Base-by-base conservation (phyloP, 1,140 invertebrate genomes). In the Andrena cerasifolii region DNA sequence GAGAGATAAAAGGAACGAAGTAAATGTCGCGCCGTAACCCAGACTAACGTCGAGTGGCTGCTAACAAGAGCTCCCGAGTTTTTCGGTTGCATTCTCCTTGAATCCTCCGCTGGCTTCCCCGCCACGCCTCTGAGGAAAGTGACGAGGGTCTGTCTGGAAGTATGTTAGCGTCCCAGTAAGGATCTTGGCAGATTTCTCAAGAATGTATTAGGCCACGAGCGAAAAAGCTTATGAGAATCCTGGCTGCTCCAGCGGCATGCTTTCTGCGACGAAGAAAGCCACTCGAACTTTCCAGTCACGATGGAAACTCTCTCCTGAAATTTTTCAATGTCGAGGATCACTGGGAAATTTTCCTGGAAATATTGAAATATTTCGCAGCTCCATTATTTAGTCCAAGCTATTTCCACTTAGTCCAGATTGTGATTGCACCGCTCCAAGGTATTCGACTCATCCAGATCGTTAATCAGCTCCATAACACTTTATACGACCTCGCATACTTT, bases 41-140 rank as follows among this genome's bases (percentile, higher is more conserved):
- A 31, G 33, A 8, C 71, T 26, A 24, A 21, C 71, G 45, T 43
- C 45, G 71, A 74, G 71, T 63, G 59, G 14, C 24, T 24, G 71
- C 59, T 65, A 74, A 74, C 71, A 74, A 74, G 71, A 65, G 59
- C 71, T 21, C 1, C 26, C 24, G 47, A 43, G 58, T 45, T 65
- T 43, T 74, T 58, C n/a, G 45, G 47, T 36, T 40, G 49, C 36
- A 1, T 65, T 54, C 59, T 43, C 24, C 7, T 65, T 40, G 31
- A 40, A 51, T 73, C 71, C 21, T 73, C 14, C 53, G 33, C 31
- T 8, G 5, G 5, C 1, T 49, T 70, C 24, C 54, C 14, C 24
- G 1, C 14, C 14, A 16, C 12, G 2, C 14, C 3, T 45, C 18
- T n/a, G 6, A 6, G 2, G 33, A 40, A 31, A 28, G 14, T 16